Evolutionary conservation across 2,888 invertebrate genomes (phyloP).

Genomic region (Troides aeacus): DNA sequence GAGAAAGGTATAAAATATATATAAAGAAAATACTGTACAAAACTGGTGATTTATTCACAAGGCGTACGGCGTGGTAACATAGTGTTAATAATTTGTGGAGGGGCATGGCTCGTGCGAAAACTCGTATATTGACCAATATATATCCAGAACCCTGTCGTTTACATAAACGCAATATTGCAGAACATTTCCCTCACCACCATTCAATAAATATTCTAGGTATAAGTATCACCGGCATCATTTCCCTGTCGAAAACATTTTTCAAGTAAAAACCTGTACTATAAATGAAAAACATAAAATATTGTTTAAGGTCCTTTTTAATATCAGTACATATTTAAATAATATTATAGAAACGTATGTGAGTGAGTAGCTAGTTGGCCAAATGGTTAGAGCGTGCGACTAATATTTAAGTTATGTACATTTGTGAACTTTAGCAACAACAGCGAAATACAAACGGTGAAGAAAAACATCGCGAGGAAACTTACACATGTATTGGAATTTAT

Average conservation of each 20-base stretch:
- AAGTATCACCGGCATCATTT: background rate
- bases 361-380: too few relatives aligned
- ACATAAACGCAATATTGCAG: constrained; percentile 3
- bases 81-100: constrained; percentile 15
- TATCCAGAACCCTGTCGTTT: constrained; percentile 2
- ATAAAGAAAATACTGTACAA: background rate
- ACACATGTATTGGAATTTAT: too few relatives aligned
- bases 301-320: too few relatives aligned
- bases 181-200: background rate
- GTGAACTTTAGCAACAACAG: too few relatives aligned
- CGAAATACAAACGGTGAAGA: too few relatives aligned
- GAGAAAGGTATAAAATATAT: too few relatives aligned
- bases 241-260: background rate
- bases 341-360: too few relatives aligned
- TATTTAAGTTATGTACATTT: too few relatives aligned
- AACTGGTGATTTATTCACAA: constrained; percentile 1
- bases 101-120: constrained; percentile 7
- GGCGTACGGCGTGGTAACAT: background rate
- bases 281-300: too few relatives aligned
- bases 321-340: too few relatives aligned
- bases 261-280: background rate
- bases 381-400: too few relatives aligned
- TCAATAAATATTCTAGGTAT: background rate
- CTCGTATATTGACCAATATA: constrained; percentile 12
- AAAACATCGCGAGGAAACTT: too few relatives aligned